A percentile compares a stretch with the other conserved stretches of the same genome.
These are phyloP conservation scores for Dryadula phaetusa DNA, from an alignment of 2,888 invertebrate species.

Conservation along the genomic window DNA sequence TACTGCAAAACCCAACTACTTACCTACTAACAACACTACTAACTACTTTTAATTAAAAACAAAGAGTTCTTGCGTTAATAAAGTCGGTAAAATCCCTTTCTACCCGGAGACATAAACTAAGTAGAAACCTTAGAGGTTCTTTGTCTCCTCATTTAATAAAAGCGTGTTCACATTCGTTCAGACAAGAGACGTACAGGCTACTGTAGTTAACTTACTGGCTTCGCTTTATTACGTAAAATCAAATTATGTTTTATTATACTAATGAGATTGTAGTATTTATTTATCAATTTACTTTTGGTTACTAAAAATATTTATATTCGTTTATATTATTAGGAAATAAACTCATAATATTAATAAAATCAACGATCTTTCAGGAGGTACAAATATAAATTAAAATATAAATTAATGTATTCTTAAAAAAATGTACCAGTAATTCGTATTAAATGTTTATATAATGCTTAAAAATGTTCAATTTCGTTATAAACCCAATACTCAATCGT, in stretches of 20 bases:
- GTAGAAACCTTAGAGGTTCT: conserved; percentile 23
- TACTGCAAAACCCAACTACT: background rate
- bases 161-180: conserved; percentile 22
- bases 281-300: no score
- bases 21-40: background rate
- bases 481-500: no score
- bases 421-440: no score
- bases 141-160: conserved; percentile 24
- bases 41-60: background rate
- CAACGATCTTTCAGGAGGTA: no score
- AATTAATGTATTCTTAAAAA: no score
- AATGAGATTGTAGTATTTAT: background rate
- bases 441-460: no score
- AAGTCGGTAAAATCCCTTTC: conserved; percentile 9
- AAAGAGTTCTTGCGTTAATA: background rate
- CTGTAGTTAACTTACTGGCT: conserved; percentile 20
- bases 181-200: conserved; percentile 12
- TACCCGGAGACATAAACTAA: conserved; percentile 14
- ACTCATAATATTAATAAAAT: no score
- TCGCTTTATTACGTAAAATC: conserved; percentile 3
- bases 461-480: no score
- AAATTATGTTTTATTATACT: conserved; percentile 1
- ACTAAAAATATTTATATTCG: no score
- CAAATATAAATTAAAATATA: no score
- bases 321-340: no score